Base-by-base conservation (phyloP, 2,888 invertebrate species). In the Hybos culiciformis region DNA sequence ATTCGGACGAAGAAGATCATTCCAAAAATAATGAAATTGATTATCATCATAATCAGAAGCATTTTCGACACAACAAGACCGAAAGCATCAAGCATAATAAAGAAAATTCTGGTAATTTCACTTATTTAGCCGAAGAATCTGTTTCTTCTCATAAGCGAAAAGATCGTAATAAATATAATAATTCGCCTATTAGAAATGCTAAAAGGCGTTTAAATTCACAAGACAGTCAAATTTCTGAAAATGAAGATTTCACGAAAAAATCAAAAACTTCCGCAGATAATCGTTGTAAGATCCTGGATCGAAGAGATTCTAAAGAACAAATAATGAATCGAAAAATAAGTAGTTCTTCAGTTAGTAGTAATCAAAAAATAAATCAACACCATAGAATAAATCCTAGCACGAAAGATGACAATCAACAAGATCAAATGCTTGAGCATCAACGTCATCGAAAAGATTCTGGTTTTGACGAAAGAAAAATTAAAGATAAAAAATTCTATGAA, bases 141-240 rank as follows among this genome's bases (percentile, higher is more conserved):
- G n/a, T 21, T 8, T 15, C 6, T 7, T 23, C 8, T 8, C 36
- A 36, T 5, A 36, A 47, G 11, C 46, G 46, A 21, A 36, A 43
- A 9, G 48, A 55, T 9, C 54, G 60, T 1, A 62, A 61, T 42
- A 29, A n/a, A 5, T 12, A n/a, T 29, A 53, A 61, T 1, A 63
- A 56, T 11, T 64, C 65, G 8, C 64, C 64, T 1, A 54, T 53
- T 7, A 61, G 63, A 5, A 50, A 55, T 39, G 56, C 62, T 44
- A 87, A 87, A 63, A 71, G 87, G 40, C 73, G 86, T 46, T 74
- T 83, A 56, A 85, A 85, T 49, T 82, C 82, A 2, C 85, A 86
- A 59, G 86, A 86, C 45, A 74, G 73, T 54, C 17, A 39, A 7
- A 43, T 45, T 23, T 56, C 55, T 9, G 53, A 56, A 20, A 53